Percentiles rank a stretch among this genome's conserved stretches.
Conservation (phyloP, 2,797 vertebrate genomes). For the Parambassis ranga region DNA sequence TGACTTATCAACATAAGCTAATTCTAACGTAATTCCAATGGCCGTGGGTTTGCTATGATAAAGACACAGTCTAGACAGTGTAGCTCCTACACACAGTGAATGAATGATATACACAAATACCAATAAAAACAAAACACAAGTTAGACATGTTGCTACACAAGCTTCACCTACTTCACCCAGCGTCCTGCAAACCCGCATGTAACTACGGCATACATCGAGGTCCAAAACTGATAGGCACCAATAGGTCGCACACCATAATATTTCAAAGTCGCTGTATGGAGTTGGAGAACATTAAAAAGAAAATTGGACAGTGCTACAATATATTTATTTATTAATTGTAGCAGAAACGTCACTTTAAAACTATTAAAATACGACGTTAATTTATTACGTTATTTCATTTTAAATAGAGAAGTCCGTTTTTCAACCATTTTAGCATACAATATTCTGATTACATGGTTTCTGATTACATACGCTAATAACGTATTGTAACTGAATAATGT, state of each 20-base stretch:
- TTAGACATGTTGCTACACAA: neutral
- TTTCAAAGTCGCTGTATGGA: no score
- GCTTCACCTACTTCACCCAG: conserved; percentile 49
- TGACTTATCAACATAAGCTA: neutral
- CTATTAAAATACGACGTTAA: no score
- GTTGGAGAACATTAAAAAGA: no score
- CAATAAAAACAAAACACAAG: neutral
- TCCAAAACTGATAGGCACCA: neutral
- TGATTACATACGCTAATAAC: no score
- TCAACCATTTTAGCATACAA: no score
- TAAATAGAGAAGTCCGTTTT: no score
- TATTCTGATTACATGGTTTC: no score
- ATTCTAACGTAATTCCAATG: neutral
- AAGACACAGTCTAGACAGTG: fast-evolving
- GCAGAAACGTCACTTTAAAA: neutral
- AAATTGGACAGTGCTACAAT: no score
- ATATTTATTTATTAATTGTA: no score
- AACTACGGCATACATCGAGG: conserved; percentile 43
- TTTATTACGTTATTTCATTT: no score
- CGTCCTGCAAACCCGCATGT: neutral
- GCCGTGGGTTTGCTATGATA: neutral
- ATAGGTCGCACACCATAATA: no score
- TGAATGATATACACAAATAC: fast-evolving
- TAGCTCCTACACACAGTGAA: neutral
- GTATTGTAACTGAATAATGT: no score